Evolutionary conservation across 2,797 vertebrate genomes (phyloP).

Genomic region (Trachops cirrhosus): DNA sequence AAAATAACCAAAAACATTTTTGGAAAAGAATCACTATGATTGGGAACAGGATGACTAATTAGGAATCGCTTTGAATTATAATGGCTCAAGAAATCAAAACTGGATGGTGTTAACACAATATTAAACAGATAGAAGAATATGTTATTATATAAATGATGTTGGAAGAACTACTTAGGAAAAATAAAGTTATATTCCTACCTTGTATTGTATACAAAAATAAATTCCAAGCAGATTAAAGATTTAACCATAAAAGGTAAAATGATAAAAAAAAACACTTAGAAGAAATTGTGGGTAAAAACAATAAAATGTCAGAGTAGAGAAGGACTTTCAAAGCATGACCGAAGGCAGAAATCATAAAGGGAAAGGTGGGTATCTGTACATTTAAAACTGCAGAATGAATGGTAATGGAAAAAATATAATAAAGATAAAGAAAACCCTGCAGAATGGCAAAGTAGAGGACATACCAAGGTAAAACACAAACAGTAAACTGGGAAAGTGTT

Average conservation of each 20-base stretch:
- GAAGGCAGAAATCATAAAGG: neutral
- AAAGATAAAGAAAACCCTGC: no score
- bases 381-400: neutral
- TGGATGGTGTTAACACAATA: neutral
- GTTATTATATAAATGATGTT: neutral
- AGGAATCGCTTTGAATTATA: neutral
- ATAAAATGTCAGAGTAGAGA: neutral
- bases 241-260: constrained; percentile 20
- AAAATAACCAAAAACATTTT: neutral
- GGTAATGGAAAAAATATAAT: no score
- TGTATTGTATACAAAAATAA: constrained; percentile 1
- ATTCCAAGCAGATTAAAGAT: neutral
- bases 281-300: neutral
- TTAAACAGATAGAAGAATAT: neutral
- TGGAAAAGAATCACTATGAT: neutral
- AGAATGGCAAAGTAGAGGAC: neutral
- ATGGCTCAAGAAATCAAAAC: constrained; percentile 11
- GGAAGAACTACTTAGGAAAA: constrained; percentile 12
- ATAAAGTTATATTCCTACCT: neutral
- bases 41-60: neutral
- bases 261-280: constrained; percentile 4
- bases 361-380: neutral
- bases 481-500: neutral
- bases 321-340: neutral
- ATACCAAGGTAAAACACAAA: neutral